Evolutionary conservation across 2,113 vertebrate species (phyloP), one percentile per base, ranked within the genome.

Genomic region (Nipponia nippon): DNA sequence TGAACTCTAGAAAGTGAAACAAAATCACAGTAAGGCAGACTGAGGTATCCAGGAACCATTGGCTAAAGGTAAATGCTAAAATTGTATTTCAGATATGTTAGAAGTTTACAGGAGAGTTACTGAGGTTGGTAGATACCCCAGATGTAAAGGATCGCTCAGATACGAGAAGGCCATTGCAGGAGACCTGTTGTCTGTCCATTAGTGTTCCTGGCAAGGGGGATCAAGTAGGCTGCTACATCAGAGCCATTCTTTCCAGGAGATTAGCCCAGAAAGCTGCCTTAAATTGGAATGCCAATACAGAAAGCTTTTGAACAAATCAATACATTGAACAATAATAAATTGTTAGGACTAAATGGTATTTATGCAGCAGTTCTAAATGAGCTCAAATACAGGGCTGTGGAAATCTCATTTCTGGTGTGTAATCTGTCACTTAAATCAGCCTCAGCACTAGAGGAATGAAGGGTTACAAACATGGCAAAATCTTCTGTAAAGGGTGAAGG

Each of bases 281-380:
- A 93, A 95, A 93, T 88, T 95, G 79, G 58, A 95, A 96, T 90
- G 96, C 76, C 86, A 80, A 90, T 96, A 83, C 58, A 66, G 62
- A 93, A 92, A 86, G 93, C 91, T 92, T 96, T 92, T 95, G 91
- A 95, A 66, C 40, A 90, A 73, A 86, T 96, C 94, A 77, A 90
- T 96, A 70, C n/a, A 69, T 69, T 80, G 90, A 95, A 52, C 49
- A 72, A 34, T 88, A 95, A 92, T 92, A 72, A 95, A 95, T 97
- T 86, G 34, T 72, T 93, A 83, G 49, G 49, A 44, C 49, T 95
- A 85, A 66, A 50, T 71, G 19, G 49, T 86, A 66, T 95, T 95
- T 93, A 89, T 86, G 50, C 62, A 53, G 67, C 8, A 2, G 22
- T 86, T 95, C 49, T 93, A 77, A 96, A 89, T 50, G 40, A 89